phyloP scores from a whole-genome alignment of 2,113 vertebrate species.

The Empidonax traillii region DNA sequence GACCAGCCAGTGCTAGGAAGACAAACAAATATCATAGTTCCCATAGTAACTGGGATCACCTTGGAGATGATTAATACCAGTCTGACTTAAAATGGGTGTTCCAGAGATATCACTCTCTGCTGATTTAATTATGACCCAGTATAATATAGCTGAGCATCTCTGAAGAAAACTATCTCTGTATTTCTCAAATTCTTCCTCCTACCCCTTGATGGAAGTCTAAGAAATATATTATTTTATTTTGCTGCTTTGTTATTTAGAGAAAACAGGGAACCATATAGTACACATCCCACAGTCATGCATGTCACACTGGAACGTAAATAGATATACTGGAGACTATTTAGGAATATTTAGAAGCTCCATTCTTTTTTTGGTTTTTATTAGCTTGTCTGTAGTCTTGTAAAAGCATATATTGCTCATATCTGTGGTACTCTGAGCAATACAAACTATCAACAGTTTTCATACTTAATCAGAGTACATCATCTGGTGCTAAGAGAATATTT shows the following conservation, averaged over 20 bases:
- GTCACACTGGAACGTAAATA: not conserved
- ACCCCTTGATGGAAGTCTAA: not conserved
- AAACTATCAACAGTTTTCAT: not conserved
- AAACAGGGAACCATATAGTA: not conserved
- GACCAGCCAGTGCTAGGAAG: slow-evolving; percentile 19
- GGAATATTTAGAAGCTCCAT: not conserved
- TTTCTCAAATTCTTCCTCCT: not conserved
- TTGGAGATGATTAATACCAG: slow-evolving; percentile 77
- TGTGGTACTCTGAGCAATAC: not conserved
- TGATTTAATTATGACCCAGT: slow-evolving; percentile 63
- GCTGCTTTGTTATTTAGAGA: not conserved
- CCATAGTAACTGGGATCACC: slow-evolving; percentile 76
- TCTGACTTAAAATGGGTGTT: slow-evolving; percentile 41
- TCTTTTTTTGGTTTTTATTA: fast-evolving
- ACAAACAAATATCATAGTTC: slow-evolving; percentile 77
- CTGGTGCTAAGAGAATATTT: not conserved
- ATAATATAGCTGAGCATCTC: slow-evolving; percentile 37
- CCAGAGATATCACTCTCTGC: slow-evolving; percentile 35
- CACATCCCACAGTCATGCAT: not conserved
- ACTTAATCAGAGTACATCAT: not conserved
- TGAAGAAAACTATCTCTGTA: not conserved
- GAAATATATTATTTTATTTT: not conserved
- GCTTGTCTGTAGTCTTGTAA: not conserved
- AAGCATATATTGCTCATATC: not conserved
- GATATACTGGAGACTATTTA: not conserved